These are phyloP conservation scores for Amphipoea lucens DNA, from an alignment of 2,888 invertebrate genomes.

Conservation along the genomic window DNA sequence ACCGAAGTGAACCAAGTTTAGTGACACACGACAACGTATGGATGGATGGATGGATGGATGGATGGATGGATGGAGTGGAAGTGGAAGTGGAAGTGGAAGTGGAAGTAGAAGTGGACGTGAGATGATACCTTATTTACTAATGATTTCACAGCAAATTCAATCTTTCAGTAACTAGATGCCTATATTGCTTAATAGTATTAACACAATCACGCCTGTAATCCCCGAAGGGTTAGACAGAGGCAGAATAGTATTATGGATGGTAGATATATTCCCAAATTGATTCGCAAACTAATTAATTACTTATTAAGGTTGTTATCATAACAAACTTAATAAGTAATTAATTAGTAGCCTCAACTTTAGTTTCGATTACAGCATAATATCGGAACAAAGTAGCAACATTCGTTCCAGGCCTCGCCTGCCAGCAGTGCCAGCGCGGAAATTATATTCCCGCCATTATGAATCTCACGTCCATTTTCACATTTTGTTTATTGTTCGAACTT, in stretches of 20 bases:
- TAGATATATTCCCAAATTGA: neutral
- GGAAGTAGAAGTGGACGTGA: no score
- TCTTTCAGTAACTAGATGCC: neutral
- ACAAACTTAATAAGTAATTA: no score
- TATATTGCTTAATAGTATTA: neutral
- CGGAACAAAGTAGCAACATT: conserved; percentile 31
- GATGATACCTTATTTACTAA: neutral
- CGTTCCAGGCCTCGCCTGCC: neutral
- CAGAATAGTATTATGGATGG: neutral
- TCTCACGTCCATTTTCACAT: conserved; percentile 6
- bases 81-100: no score
- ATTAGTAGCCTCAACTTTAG: conserved; percentile 12
- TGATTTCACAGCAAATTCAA: neutral
- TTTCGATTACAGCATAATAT: conserved; percentile 22
- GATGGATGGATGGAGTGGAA: no score
- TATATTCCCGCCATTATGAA: conserved; percentile 16
- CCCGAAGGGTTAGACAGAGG: neutral
- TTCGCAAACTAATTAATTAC: neutral
- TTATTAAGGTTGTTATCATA: neutral
- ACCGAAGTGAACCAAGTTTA: no score
- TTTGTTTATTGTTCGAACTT: conserved; percentile 49
- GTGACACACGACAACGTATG: no score
- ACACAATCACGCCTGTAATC: neutral
- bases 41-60: no score
- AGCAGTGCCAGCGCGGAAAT: no score